A percentile compares a stretch with the other conserved stretches of the same genome.
Evolutionary conservation across 2,797 vertebrate genomes (phyloP).

Genomic region (Thunnus albacares): DNA sequence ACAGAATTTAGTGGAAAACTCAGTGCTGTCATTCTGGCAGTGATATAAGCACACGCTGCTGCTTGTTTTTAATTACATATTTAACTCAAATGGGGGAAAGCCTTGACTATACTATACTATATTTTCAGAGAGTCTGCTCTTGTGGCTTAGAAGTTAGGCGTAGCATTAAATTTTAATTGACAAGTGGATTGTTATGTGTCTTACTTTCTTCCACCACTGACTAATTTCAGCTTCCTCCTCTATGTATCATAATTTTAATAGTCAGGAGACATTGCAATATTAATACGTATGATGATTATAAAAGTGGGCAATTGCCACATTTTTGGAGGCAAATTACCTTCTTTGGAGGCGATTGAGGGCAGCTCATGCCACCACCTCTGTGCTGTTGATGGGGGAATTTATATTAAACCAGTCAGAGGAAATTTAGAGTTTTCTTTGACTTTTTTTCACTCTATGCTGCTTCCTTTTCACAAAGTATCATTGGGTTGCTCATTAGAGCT

Average conservation of each 20-base stretch:
- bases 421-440: conserved; percentile 20
- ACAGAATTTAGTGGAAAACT: conserved; percentile 10
- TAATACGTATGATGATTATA: conserved; percentile 33
- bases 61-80: conserved; percentile 67
- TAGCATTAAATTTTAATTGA: conserved; percentile 62
- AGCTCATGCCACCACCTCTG: conserved; percentile 15
- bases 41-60: conserved; percentile 22
- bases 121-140: conserved; percentile 34
- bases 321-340: conserved; percentile 37
- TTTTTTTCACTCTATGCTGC: conserved; percentile 15
- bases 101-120: conserved; percentile 23
- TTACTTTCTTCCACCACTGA: conserved; percentile 5
- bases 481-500: conserved; percentile 54
- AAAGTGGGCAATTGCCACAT: conserved; percentile 28
- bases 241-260: conserved; percentile 45
- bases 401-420: conserved; percentile 27
- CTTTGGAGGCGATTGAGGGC: conserved; percentile 34
- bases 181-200: conserved; percentile 30
- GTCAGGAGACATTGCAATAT: conserved; percentile 51
- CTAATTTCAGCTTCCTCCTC: conserved; percentile 25
- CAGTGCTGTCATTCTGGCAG: conserved; percentile 13
- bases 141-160: conserved; percentile 35
- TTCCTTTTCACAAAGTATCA: conserved; percentile 33
- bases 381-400: conserved; percentile 47
- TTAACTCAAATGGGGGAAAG: conserved; percentile 44